Percentiles rank a stretch among this genome's conserved stretches.
These are phyloP conservation scores for Helogale parvula DNA, from an alignment of 2,113 vertebrate genomes.

Conservation along the genomic window DNA sequence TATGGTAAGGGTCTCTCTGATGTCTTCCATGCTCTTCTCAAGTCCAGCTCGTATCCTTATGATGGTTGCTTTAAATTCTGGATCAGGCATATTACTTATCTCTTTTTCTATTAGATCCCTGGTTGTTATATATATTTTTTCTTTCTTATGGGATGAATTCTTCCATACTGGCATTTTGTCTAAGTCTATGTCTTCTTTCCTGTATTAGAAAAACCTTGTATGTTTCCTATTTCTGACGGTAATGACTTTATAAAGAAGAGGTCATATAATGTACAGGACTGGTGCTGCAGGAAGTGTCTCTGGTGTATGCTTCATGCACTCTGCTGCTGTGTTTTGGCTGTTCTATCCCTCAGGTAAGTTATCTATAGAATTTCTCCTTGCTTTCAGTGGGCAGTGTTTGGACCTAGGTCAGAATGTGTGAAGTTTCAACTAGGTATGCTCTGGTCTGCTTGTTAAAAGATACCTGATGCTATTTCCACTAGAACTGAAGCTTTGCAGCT, in stretches of 20 bases:
- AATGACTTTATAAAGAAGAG: background rate
- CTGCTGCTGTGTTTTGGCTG: background rate
- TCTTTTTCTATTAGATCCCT: background rate
- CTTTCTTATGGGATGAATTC: background rate
- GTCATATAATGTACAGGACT: background rate
- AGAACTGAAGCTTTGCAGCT: background rate
- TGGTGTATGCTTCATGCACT: background rate
- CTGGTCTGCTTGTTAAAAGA: background rate
- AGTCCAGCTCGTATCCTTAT: background rate
- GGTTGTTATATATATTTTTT: background rate
- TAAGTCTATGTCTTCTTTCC: background rate
- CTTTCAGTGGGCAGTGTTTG: background rate
- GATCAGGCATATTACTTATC: background rate
- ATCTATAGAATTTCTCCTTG: background rate
- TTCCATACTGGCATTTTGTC: background rate
- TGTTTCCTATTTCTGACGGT: background rate
- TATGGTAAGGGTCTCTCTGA: background rate
- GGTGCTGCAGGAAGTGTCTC: background rate
- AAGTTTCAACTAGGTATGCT: background rate
- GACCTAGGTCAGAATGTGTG: background rate
- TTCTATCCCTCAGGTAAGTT: background rate
- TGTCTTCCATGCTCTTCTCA: background rate
- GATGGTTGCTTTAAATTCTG: background rate
- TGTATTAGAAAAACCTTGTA: background rate
- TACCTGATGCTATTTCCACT: background rate